Conservation (phyloP, 2,797 vertebrate species). For the Todus mexicanus region DNA sequence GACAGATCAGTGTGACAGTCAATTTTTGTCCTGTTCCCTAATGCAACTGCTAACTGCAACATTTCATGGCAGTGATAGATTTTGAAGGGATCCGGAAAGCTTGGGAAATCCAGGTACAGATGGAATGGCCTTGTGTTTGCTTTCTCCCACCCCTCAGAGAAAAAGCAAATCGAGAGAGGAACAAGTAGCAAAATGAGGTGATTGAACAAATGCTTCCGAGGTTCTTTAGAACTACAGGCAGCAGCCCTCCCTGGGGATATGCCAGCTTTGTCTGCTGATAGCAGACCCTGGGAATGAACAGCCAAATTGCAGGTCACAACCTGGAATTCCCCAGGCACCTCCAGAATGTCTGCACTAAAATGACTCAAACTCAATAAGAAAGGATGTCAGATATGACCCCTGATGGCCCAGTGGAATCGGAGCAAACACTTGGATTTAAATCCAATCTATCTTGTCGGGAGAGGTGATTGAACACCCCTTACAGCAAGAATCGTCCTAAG, state of each 20-base stretch:
- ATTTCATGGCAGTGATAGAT: not conserved
- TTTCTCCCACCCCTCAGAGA: not conserved
- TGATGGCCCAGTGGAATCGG: constrained; percentile 9
- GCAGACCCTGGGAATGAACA: constrained; percentile 28
- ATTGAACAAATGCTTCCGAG: constrained; percentile 23
- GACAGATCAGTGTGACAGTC: not conserved
- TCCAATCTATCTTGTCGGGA: constrained; percentile 32
- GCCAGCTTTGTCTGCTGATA: constrained; percentile 9
- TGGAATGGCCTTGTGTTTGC: not conserved
- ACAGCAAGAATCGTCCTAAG: constrained; percentile 28
- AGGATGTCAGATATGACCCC: constrained; percentile 56
- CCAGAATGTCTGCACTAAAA: constrained; percentile 32
- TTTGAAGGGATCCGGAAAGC: not conserved
- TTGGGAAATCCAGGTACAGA: not conserved
- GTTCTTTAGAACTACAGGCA: not conserved
- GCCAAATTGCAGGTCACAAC: constrained; percentile 55
- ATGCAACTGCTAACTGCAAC: not conserved
- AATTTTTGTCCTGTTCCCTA: not conserved
- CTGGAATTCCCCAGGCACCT: constrained; percentile 54
- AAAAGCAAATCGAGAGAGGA: not conserved
- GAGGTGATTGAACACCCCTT: constrained; percentile 34
- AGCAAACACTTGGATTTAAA: constrained; percentile 51
- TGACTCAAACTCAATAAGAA: constrained; percentile 55
- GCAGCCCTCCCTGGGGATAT: not conserved
- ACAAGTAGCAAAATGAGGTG: not conserved